phyloP scores from a whole-genome alignment of 2,113 vertebrate genomes.

The Atrichornis clamosus region DNA sequence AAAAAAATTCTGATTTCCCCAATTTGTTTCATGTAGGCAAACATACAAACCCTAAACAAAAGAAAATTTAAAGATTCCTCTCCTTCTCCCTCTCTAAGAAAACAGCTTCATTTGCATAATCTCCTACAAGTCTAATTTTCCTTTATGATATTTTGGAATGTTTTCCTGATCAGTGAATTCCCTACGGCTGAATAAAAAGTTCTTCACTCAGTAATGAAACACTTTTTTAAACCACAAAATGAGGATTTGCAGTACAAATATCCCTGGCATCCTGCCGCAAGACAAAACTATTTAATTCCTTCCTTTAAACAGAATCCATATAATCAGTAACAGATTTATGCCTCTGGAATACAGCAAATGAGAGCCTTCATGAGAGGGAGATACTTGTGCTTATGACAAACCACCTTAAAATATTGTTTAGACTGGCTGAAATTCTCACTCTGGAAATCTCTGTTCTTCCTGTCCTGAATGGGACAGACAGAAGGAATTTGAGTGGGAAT shows the following conservation, averaged over 20 bases:
- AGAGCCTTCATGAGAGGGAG: not conserved
- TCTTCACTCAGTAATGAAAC: not conserved
- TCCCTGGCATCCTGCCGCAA: not conserved
- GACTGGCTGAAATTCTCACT: not conserved
- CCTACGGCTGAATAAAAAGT: not conserved
- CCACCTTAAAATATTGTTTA: not conserved
- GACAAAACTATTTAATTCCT: not conserved
- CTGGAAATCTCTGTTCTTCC: not conserved
- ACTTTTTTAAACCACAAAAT: not conserved
- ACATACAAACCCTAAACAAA: not conserved
- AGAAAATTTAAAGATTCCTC: not conserved
- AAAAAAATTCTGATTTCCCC: not conserved
- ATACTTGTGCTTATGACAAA: not conserved
- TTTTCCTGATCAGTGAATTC: slow-evolving; percentile 33
- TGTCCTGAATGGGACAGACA: not conserved
- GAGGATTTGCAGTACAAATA: slow-evolving; percentile 16
- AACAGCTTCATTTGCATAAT: slow-evolving; percentile 34
- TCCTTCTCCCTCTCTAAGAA: not conserved
- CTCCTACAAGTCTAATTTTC: slow-evolving; percentile 5
- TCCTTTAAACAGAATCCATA: not conserved
- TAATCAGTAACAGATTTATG: slow-evolving; percentile 28
- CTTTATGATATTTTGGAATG: slow-evolving; percentile 46
- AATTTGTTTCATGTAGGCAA: not conserved
- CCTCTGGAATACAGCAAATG: not conserved
- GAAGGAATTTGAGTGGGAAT: not conserved